These are phyloP conservation scores for Tragopan temminckii DNA, from an alignment of 2,797 vertebrate species.

Conservation along the genomic window DNA sequence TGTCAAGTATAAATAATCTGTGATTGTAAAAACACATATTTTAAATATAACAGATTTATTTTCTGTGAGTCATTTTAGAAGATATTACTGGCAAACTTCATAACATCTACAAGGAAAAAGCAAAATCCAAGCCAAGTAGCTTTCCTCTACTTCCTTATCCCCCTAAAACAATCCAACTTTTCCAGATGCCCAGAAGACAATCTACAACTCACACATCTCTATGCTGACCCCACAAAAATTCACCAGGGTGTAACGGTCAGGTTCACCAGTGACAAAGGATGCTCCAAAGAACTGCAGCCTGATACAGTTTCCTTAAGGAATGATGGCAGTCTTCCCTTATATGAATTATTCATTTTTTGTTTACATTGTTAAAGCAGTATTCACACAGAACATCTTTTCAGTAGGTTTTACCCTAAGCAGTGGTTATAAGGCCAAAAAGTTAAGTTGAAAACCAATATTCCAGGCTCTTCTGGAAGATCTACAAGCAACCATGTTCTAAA, in stretches of 20 bases:
- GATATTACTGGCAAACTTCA: not conserved
- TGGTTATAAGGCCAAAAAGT: not conserved
- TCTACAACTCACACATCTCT: not conserved
- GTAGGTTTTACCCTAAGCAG: not conserved
- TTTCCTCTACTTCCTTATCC: not conserved
- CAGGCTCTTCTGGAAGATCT: not conserved
- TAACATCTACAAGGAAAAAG: not conserved
- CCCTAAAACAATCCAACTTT: not conserved
- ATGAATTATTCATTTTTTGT: conserved; percentile 4
- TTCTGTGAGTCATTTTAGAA: not conserved
- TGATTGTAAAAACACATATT: not conserved
- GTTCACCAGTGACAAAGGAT: conserved; percentile 22
- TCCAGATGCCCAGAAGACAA: not conserved
- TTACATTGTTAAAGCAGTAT: not conserved
- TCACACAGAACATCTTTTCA: not conserved
- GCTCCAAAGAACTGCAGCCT: conserved; percentile 17
- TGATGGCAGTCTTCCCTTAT: not conserved
- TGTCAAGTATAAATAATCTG: not conserved
- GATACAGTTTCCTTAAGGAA: conserved; percentile 30
- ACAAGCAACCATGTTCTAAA: not conserved
- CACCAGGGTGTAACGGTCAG: not conserved
- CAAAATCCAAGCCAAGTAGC: not conserved
- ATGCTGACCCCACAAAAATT: conserved; percentile 34
- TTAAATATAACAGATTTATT: not conserved
- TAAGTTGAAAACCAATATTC: not conserved